Evolutionary conservation across 2,888 invertebrate genomes (phyloP).

Genomic region (Watsonalla cultraria): DNA sequence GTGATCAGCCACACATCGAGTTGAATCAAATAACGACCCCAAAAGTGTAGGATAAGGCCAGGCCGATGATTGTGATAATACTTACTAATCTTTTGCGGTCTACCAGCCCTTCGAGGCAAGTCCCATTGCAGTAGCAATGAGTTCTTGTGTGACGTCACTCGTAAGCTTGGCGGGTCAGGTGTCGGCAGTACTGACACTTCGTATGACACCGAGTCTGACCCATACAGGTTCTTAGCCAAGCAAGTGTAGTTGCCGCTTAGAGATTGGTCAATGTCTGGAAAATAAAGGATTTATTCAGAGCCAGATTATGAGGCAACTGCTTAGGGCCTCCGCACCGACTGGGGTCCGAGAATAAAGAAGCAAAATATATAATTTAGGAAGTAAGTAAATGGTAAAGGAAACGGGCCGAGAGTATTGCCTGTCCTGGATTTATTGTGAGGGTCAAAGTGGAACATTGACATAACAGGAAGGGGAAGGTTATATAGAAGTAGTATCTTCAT

Average conservation of each 20-base stretch:
- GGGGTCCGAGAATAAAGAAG: no score
- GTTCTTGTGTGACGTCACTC: constrained; percentile 68
- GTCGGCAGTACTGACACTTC: constrained; percentile 87
- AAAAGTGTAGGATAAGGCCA: background rate
- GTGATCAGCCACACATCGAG: no score
- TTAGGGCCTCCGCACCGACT: no score
- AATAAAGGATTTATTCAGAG: background rate
- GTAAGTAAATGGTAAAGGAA: background rate
- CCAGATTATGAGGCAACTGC: no score
- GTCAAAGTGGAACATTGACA: no score
- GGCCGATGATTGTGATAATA: constrained; percentile 4
- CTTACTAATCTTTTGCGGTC: constrained; percentile 60
- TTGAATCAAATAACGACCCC: no score
- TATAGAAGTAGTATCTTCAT: no score
- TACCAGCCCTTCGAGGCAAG: constrained; percentile 56
- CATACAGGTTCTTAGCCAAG: constrained; percentile 89
- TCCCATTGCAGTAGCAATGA: constrained; percentile 81
- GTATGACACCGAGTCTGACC: constrained; percentile 90
- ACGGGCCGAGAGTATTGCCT: background rate
- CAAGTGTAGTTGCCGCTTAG: constrained; percentile 90
- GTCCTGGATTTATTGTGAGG: no score
- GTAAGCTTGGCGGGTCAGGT: constrained; percentile 83
- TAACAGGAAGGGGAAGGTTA: no score
- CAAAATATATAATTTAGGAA: no score
- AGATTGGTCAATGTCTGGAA: constrained; percentile 83